Base-by-base conservation (phyloP, 2,797 vertebrate genomes). In the Staurois parvus region DNA sequence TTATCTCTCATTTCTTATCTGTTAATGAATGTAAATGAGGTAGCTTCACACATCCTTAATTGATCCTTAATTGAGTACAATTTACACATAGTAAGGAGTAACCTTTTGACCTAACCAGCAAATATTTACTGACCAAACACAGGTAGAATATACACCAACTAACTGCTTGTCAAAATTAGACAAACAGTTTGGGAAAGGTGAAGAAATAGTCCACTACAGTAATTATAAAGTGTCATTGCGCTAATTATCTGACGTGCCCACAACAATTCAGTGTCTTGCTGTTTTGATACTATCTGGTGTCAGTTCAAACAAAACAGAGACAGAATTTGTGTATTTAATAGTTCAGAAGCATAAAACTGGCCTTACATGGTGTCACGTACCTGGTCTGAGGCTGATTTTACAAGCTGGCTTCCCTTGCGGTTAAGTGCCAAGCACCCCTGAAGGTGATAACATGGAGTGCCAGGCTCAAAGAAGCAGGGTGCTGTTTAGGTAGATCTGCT, bases 1-100 rank as follows among this genome's bases (percentile, higher is more conserved):
- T 84, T 67, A 84, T 90, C 87, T 87, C 64, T 78, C 78, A 80
- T 72, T 90, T 91, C 88, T 88, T 87, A 85, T 78, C 76, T 87
- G 82, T 91, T 92, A 92, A 93, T 91, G 92, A 91, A 91, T 93
- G 90, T 90, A 94, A 92, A 93, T 92, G 29, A 88, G 81, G 3
- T 76, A 81, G 87, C 88, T 93, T 94, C 92, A 92, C 92, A 92
- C 88, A 81, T 90, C 93, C 89, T 89, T 93, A 94, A 93, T 93
- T 94, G 91, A 91, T 93, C 91, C 87, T n/a, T n/a, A n/a, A n/a
- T n/a, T 90, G 86, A 91, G 89, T 91, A 90, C 88, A 93, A 90
- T 93, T 93, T 93, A 90, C 91, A 90, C 76, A 6, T 92, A 90
- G 89, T 95, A 93, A 94, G 89, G 91, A 91, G 88, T 56, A 9